Evolutionary conservation across 2,888 invertebrate species (phyloP), one percentile per base, ranked within the genome.

Genomic region (Synanthedon formicaeformis): DNA sequence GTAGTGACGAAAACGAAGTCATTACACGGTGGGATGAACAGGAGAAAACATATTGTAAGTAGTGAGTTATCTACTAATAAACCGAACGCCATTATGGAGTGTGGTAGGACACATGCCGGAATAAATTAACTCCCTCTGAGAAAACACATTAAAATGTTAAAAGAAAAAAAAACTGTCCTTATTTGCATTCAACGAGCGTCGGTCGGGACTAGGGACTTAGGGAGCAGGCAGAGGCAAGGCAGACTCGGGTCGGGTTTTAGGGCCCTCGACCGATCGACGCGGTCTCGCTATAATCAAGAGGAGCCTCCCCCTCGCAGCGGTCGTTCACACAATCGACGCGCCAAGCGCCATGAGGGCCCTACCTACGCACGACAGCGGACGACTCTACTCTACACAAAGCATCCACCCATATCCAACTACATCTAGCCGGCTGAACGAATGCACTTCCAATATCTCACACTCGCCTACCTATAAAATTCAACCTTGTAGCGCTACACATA

Each of bases 281-380:
- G 72, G 75, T 67, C 77, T 74, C 74, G 71, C 80, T 72, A 84
- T 85, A 86, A 86, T 85, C 85, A 79, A 71, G 75, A 77, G 68
- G 64, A 76, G 49, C 49, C 76, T 74, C 77, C 84, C 84, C 85
- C 79, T 79, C 75, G 74, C 59, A 72, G 75, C 82, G 84, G 83
- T 86, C 86, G 85, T 84, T 84, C 83, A 84, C 79, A 81, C 80
- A 78, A 78, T 79, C 77, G 75, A 74, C 71, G 74, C 67, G 72
- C 71, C 77, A 69, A 72, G 69, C 71, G 73, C 71, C 66, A 68
- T 56, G 56, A 57, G 61, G 73, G 78, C 73, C 75, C 79, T 80
- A 75, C 81, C 85, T 81, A 84, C 85, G 79, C 81, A 79, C 75
- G 66, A 71, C 73, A 34, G 10, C 34, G 34, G 34, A 34, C 34